These are phyloP conservation scores for Hanleya hanleyi DNA, from an alignment of 2,888 invertebrate genomes.

Conservation along the genomic window DNA sequence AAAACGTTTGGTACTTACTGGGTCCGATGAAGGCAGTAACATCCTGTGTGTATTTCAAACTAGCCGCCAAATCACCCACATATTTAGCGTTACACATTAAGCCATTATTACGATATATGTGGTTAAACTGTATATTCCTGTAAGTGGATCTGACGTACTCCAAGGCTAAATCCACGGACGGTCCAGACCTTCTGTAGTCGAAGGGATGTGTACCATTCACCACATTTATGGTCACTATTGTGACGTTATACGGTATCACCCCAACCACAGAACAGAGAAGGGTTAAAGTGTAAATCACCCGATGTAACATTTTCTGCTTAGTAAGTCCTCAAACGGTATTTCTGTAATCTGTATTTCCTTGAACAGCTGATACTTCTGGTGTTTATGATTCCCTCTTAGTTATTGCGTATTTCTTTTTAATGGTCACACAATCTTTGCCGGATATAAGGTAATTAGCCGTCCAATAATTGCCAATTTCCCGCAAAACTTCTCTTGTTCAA, in stretches of 20 bases:
- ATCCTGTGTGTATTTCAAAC: not conserved
- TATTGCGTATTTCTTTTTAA: no score
- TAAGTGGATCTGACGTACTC: constrained; percentile 14
- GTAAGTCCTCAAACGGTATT: no score
- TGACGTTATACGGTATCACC: not conserved
- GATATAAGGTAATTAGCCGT: no score
- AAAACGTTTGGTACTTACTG: no score
- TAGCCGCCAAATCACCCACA: not conserved
- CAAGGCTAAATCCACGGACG: constrained; percentile 23
- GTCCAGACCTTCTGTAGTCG: constrained; percentile 16
- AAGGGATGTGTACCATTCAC: constrained; percentile 15
- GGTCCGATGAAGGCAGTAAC: not conserved
- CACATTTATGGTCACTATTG: not conserved
- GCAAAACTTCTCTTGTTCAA: no score
- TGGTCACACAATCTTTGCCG: no score
- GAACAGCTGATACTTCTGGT: no score
- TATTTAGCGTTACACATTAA: not conserved
- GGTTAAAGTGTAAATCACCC: not conserved
- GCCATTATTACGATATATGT: not conserved
- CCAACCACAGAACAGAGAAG: not conserved
- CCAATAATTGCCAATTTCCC: no score
- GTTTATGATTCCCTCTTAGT: no score
- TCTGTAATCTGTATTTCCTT: no score
- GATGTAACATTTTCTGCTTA: not conserved
- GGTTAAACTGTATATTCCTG: constrained; percentile 10